phyloP scores from a whole-genome alignment of 2,888 invertebrate species.

The Iphiclides podalirius region DNA sequence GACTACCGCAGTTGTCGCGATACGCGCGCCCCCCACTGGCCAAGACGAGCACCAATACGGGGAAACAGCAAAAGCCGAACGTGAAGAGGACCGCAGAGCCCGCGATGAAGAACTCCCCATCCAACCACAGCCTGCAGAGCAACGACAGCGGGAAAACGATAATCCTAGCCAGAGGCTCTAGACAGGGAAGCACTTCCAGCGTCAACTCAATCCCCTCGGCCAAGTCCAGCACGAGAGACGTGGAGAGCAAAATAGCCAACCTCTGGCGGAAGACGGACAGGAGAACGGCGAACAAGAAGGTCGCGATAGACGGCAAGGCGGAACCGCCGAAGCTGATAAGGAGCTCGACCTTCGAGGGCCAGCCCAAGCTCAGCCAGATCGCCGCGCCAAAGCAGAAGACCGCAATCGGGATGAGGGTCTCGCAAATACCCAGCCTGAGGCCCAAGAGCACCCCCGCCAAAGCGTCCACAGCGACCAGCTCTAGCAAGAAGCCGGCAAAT shows the following conservation, averaged over 20 bases:
- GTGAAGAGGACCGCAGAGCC: conserved; percentile 45
- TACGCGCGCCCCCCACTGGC: conserved; percentile 46
- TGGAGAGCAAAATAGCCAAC: conserved; percentile 89
- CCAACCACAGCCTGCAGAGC: conserved; percentile 79
- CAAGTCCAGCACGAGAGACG: conserved; percentile 79
- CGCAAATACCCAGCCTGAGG: conserved; percentile 66
- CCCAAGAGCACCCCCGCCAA: conserved; percentile 51
- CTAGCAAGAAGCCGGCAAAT: conserved; percentile 46
- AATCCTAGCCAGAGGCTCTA: conserved; percentile 56
- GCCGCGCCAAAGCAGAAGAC: conserved; percentile 71
- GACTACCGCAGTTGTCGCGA: conserved; percentile 59
- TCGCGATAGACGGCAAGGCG: conserved; percentile 78
- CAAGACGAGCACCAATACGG: conserved; percentile 41
- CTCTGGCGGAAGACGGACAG: conserved; percentile 89
- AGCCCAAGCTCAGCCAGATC: conserved; percentile 55
- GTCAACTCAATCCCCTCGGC: conserved; percentile 82
- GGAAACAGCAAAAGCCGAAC: conserved; percentile 38
- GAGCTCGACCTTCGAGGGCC: conserved; percentile 84
- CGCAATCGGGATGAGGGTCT: conserved; percentile 66
- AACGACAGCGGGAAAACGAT: conserved; percentile 71
- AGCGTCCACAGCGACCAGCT: conserved; percentile 31
- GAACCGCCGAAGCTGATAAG: conserved; percentile 74
- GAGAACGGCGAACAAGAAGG: conserved; percentile 78
- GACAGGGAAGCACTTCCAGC: conserved; percentile 75
- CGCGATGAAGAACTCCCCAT: conserved; percentile 71